Percentiles rank a stretch among this genome's conserved stretches.
phyloP scores from a whole-genome alignment of 2,113 vertebrate species.

The Ursus arctos region DNA sequence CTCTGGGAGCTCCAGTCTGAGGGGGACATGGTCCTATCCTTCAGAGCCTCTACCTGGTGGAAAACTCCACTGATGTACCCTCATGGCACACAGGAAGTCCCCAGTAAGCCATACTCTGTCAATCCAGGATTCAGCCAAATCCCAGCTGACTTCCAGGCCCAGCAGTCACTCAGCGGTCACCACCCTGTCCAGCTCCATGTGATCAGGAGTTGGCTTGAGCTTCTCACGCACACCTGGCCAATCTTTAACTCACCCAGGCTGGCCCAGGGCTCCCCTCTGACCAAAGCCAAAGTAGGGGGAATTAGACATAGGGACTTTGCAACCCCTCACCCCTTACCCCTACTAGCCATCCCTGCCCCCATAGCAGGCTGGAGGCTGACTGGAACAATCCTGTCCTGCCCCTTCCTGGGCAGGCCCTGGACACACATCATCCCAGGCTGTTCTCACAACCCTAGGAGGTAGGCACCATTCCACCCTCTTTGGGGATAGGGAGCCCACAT shows the following conservation, averaged over 20 bases:
- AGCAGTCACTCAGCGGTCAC: background rate
- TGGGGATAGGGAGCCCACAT: background rate
- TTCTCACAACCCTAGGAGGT: background rate
- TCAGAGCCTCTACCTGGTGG: background rate
- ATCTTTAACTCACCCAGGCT: slow-evolving; percentile 79
- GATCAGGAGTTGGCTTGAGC: slow-evolving; percentile 18
- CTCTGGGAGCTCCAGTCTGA: background rate
- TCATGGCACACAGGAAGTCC: background rate
- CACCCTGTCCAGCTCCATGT: background rate
- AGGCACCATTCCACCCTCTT: background rate
- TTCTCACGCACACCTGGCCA: slow-evolving; percentile 80
- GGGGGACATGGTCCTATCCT: background rate
- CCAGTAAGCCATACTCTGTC: background rate
- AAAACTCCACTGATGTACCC: background rate
- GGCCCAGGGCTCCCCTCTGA: background rate
- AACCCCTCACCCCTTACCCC: background rate
- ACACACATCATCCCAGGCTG: background rate
- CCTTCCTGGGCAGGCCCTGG: background rate
- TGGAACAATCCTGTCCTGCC: background rate
- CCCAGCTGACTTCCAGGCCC: background rate
- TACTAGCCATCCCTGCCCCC: background rate
- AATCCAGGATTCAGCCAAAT: background rate
- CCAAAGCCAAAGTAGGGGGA: background rate
- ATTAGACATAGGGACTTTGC: slow-evolving; percentile 43
- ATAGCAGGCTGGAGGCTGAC: background rate